These are phyloP conservation scores for Prietella phreatophila DNA, from an alignment of 2,113 vertebrate species.

Conservation along the genomic window DNA sequence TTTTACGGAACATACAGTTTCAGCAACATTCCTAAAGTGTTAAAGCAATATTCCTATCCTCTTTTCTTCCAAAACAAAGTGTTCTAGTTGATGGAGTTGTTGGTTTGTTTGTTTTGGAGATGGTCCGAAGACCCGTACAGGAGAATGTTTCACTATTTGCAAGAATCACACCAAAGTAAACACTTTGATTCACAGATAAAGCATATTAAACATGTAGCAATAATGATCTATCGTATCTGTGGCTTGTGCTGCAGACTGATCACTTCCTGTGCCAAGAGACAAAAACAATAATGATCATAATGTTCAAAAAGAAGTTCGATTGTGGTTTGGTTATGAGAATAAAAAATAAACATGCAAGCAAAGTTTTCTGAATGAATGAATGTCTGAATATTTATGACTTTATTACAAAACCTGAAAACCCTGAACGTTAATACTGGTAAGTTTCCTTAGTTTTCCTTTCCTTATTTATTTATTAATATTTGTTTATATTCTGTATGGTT, in stretches of 20 bases:
- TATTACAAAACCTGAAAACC: not conserved
- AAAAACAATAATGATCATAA: not conserved
- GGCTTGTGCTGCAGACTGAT: not conserved
- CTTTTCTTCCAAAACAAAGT: not conserved
- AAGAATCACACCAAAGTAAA: not conserved
- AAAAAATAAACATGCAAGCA: conserved; percentile 8
- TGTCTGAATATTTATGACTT: not conserved
- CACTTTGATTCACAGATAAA: not conserved
- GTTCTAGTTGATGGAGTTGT: not conserved
- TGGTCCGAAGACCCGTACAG: not conserved
- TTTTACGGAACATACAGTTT: not conserved
- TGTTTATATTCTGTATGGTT: not conserved
- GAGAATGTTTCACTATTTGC: not conserved
- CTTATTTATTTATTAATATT: too few relatives aligned
- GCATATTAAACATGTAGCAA: not conserved
- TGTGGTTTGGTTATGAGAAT: not conserved
- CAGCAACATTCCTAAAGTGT: not conserved
- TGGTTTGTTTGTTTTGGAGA: not conserved
- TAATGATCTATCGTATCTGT: not conserved
- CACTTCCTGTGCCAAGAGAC: not conserved
- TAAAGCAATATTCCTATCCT: not conserved
- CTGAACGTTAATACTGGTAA: not conserved
- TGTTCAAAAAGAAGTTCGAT: not conserved
- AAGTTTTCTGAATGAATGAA: not conserved
- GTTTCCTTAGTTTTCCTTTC: not conserved